Base-by-base conservation (phyloP, 2,888 invertebrate species). In the Diogma glabrata region DNA sequence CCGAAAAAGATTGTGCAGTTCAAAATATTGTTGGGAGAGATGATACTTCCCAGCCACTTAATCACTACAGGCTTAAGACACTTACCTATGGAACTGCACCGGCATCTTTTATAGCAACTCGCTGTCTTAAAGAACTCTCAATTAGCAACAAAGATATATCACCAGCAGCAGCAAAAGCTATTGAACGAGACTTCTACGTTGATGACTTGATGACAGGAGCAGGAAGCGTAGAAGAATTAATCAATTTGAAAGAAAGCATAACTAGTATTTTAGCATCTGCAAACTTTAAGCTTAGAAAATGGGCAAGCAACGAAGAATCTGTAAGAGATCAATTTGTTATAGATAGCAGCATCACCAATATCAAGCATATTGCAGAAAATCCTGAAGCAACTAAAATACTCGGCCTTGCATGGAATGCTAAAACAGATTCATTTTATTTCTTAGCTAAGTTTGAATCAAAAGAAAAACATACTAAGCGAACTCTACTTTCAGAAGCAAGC, bases 11-110 rank as follows among this genome's bases (percentile, higher is more conserved):
- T 6, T 7, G 16, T 14, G 7, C 16, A 10, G 8, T 14, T 7
- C 36, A 36, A 36, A 36, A 36, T 10, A 36, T 36, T 36, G 36
- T 36, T 36, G 14, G 36, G n/a, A n/a, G n/a, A n/a, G n/a, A n/a
- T n/a, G n/a, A n/a, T n/a, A n/a, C n/a, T n/a, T n/a, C n/a, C n/a
- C n/a, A n/a, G 36, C 36, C 36, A 36, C 14, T 36, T 17, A 3
- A 14, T 7, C 36, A 36, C 10, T 36, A 36, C 9, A 14, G 36
- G 17, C 36, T 36, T 5, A 36, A 36, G 36, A 36, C 36, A 14
- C 14, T 36, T 7, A 36, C 36, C 5, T 14, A 36, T n/a, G 36
- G 36, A 4, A 36, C 36, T 5, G 36, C 36, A 9, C 9, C 36
- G 4, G 36, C 36, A 14, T 5, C 36, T 6, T 36, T 36, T 14